Conservation (phyloP, 2,113 vertebrate species). For the Galemys pyrenaicus region DNA sequence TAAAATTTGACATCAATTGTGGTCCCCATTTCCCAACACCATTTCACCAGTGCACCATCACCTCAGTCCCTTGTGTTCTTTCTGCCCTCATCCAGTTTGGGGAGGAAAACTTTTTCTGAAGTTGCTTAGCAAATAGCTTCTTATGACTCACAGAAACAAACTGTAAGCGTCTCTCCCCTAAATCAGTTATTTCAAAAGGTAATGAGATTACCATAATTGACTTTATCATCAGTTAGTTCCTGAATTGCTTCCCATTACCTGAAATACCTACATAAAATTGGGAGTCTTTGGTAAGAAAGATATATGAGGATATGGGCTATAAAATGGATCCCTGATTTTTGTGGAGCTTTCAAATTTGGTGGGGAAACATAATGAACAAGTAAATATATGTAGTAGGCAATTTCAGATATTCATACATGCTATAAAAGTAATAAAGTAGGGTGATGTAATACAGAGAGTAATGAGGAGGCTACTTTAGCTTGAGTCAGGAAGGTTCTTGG, state of each 20-base stretch:
- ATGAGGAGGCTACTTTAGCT: background rate
- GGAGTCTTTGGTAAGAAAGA: background rate
- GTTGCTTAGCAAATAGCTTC: background rate
- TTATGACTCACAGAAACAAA: background rate
- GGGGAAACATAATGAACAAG: background rate
- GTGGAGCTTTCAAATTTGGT: background rate
- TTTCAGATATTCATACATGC: background rate
- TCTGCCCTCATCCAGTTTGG: no score
- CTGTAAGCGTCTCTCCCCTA: background rate
- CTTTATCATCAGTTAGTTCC: background rate
- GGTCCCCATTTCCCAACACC: no score
- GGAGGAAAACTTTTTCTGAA: constrained; percentile 10
- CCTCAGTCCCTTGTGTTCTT: no score
- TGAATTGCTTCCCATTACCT: background rate
- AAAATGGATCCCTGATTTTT: background rate
- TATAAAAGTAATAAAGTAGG: background rate
- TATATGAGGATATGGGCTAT: background rate
- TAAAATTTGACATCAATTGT: no score
- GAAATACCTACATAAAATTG: background rate
- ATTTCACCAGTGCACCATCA: no score
- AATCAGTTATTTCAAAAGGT: background rate
- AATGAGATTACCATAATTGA: constrained; percentile 38
- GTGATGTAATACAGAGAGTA: background rate
- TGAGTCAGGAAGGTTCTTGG: background rate
- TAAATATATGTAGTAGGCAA: background rate